Base-by-base conservation (phyloP, 2,888 invertebrate genomes). In the Blastobasis lacticolella region DNA sequence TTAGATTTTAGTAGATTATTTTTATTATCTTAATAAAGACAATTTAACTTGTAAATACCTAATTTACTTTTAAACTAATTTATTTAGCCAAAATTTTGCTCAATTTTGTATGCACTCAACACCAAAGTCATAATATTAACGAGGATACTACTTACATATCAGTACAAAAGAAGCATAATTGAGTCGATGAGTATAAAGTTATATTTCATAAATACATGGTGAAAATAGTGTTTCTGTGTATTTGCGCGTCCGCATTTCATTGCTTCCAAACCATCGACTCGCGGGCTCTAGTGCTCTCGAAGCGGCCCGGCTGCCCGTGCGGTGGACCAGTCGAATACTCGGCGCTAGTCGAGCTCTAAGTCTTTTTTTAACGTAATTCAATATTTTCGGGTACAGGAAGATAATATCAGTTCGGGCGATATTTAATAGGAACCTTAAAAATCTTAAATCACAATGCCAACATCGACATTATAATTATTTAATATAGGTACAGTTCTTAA, bases 21-120 rank as follows among this genome's bases (percentile, higher is more conserved):
- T 76, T 76, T 73, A 73, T 76, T 72, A 69, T 73, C 76, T 73
- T 71, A 63, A 79, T 81, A 80, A 86, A 85, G 86, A 87, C 84
- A 84, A 65, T 62, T 76, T 81, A 81, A 78, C 80, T 68, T 81
- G 78, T 83, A 79, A 67, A 78, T 83, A 81, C 63, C 69, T 73
- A 74, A 66, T 62, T 66, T 78, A 73, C 64, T 59, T 70, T 71
- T 81, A 80, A 81, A 71, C 71, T 81, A 80, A 82, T 83, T 87
- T 87, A 83, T 85, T 82, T 86, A 84, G 81, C 84, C 84, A 83
- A 85, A 79, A 79, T 82, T 82, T 88, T 87, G 88, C 88, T 87
- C 88, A 87, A 88, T 87, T 80, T 78, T 81, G 71, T 81, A 80
- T 82, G 78, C 86, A 86, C 78, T 78, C 79, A 78, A 86, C 86